phyloP scores from a whole-genome alignment of 2,888 invertebrate genomes.

The Shargacucullia verbasci region DNA sequence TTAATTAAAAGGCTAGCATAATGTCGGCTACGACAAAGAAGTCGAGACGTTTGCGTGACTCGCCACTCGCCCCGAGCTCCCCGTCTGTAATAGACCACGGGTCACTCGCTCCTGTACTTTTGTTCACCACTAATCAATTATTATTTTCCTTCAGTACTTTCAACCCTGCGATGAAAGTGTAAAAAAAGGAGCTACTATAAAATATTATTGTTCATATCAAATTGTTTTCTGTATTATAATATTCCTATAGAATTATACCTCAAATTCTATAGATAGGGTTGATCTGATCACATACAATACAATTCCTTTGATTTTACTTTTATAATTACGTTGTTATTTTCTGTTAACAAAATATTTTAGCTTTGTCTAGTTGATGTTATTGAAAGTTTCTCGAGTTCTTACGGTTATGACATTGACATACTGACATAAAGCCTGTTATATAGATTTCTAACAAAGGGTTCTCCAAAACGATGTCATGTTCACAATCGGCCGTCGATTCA shows the following conservation, averaged over 20 bases:
- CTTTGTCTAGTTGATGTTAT: neutral
- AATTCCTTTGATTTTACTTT: no score
- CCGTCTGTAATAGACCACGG: slow-evolving; percentile 3
- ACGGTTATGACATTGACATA: slow-evolving; percentile 57
- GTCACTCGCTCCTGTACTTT: slow-evolving; percentile 39
- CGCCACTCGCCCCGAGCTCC: slow-evolving; percentile 4
- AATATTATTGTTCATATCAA: no score
- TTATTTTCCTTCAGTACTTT: slow-evolving; percentile 2
- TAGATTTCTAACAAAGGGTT: slow-evolving; percentile 15
- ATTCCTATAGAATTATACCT: no score
- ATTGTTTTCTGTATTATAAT: no score
- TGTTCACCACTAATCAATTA: slow-evolving; percentile 23
- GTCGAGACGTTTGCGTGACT: slow-evolving; percentile 44
- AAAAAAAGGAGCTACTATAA: no score
- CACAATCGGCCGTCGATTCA: slow-evolving; percentile 22
- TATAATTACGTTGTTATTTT: no score
- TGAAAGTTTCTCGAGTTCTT: slow-evolving; percentile 4
- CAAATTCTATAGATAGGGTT: no score
- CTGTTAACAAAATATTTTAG: no score
- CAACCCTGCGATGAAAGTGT: no score
- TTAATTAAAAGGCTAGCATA: slow-evolving; percentile 38
- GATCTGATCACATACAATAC: no score
- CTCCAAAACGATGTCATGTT: slow-evolving; percentile 21
- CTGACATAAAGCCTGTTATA: slow-evolving; percentile 24
- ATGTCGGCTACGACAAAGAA: slow-evolving; percentile 19